Evolutionary conservation across 64 coral and sea anemone genomes (phyloP).

Genomic region (Dendrophyllia cribrosa): DNA sequence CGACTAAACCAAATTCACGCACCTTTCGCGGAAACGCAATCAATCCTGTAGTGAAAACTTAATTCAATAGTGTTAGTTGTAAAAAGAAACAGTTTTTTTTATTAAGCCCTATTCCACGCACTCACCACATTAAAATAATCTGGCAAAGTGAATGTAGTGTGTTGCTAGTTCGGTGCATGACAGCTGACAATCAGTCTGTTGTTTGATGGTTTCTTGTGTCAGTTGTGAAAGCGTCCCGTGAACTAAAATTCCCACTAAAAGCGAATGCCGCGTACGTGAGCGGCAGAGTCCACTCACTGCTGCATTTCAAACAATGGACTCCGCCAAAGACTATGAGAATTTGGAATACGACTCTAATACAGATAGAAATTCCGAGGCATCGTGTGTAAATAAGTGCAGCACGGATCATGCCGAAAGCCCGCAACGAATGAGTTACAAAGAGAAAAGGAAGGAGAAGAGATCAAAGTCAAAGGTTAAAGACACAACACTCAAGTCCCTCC

Average conservation of each 20-base stretch:
- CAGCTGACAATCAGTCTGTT: conserved; percentile 40
- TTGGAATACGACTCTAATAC: conserved; percentile 47
- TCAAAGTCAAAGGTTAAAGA: not conserved
- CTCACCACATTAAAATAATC: conserved; percentile 45
- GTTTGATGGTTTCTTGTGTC: conserved; percentile 39
- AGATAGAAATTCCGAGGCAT: conserved; percentile 42
- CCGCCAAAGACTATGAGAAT: conserved; percentile 48
- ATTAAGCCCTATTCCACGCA: conserved; percentile 20
- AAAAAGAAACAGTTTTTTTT: conserved; percentile 45
- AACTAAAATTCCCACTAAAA: conserved; percentile 52
- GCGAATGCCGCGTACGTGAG: conserved; percentile 10
- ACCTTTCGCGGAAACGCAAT: conserved; percentile 37
- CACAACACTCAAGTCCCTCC: conserved; percentile 40
- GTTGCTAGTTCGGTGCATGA: conserved; percentile 18
- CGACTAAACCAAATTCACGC: not conserved
- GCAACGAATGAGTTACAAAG: conserved; percentile 54
- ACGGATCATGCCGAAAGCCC: conserved; percentile 43
- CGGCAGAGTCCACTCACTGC: conserved; percentile 41
- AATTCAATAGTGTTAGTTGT: conserved; percentile 43
- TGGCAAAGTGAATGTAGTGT: conserved; percentile 22
- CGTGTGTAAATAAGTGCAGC: conserved; percentile 36
- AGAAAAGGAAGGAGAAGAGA: conserved; percentile 51
- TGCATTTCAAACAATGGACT: conserved; percentile 49
- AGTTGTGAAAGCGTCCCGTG: conserved; percentile 25
- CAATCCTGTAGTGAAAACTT: conserved; percentile 58